Conservation (phyloP, 2,888 invertebrate species). For the Ariolimax columbianus region DNA sequence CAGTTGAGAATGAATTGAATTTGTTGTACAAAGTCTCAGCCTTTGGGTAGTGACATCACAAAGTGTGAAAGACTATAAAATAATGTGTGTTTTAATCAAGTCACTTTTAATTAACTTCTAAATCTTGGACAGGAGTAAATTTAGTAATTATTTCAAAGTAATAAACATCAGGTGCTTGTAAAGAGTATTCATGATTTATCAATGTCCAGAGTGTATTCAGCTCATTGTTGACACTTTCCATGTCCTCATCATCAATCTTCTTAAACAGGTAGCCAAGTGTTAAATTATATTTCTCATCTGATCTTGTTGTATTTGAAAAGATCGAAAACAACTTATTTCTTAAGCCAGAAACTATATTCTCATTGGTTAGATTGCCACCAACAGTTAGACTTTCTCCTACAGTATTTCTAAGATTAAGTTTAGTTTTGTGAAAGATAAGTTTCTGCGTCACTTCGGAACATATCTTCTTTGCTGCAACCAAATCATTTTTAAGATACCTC, state of each 20-base stretch:
- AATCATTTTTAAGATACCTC: background rate
- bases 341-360: background rate
- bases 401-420: background rate
- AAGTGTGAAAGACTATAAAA: too few species aligned
- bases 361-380: background rate
- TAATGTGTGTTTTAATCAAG: too few species aligned
- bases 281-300: background rate
- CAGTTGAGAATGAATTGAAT: too few species aligned
- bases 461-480: background rate
- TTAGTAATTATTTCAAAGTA: slow-evolving; percentile 29
- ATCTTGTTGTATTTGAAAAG: background rate
- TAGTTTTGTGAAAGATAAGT: background rate
- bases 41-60: too few species aligned
- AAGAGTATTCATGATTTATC: background rate
- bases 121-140: background rate
- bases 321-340: background rate
- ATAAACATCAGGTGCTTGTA: slow-evolving; percentile 15
- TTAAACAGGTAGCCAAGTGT: slow-evolving; percentile 1
- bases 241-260: background rate
- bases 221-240: background rate
- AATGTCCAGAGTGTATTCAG: background rate
- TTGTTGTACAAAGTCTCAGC: too few species aligned
- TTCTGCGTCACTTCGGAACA: background rate
- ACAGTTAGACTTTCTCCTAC: background rate
- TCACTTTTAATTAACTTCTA: background rate